These are phyloP conservation scores for Pseudobourletiella spinata DNA, from an alignment of 1,140 invertebrate genomes.

Conservation along the genomic window DNA sequence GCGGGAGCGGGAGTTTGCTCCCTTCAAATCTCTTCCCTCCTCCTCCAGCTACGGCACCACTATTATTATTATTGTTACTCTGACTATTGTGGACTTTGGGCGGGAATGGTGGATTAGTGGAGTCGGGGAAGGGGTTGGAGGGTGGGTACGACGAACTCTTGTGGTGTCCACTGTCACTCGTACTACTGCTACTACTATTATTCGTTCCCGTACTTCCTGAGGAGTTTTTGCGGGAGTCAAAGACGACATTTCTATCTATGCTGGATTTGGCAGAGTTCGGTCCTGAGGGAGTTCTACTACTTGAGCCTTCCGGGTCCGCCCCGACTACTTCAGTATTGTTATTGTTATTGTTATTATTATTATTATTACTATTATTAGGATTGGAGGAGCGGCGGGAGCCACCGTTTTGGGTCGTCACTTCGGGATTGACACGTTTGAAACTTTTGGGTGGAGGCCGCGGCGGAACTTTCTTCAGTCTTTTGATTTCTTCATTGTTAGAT, in stretches of 20 bases:
- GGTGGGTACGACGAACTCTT: background rate
- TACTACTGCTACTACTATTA: conserved; percentile 12
- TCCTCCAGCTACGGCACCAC: background rate
- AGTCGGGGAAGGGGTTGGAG: background rate
- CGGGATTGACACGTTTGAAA: conserved; percentile 29
- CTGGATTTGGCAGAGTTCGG: background rate
- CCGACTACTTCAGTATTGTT: no score
- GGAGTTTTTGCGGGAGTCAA: conserved; percentile 26
- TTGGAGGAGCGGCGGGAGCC: background rate
- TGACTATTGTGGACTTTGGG: no score
- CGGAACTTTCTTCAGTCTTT: conserved; percentile 39
- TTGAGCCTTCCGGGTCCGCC: no score
- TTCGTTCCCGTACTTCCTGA: conserved; percentile 5
- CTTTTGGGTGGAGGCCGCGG: conserved; percentile 41
- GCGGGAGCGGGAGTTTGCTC: conserved; percentile 26
- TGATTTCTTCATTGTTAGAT: conserved; percentile 19
- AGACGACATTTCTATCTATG: conserved; percentile 24
- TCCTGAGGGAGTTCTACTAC: no score
- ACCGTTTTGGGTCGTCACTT: conserved; percentile 9
- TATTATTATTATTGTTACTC: background rate
- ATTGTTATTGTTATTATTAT: no score
- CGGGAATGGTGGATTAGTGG: background rate
- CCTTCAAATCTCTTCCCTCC: conserved; percentile 30
- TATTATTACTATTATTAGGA: no score
- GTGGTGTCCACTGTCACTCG: conserved; percentile 6